Percentiles rank a stretch among this genome's conserved stretches.
These are phyloP conservation scores for Myrmecobius fasciatus DNA, from an alignment of 2,113 vertebrate species.

Conservation along the genomic window DNA sequence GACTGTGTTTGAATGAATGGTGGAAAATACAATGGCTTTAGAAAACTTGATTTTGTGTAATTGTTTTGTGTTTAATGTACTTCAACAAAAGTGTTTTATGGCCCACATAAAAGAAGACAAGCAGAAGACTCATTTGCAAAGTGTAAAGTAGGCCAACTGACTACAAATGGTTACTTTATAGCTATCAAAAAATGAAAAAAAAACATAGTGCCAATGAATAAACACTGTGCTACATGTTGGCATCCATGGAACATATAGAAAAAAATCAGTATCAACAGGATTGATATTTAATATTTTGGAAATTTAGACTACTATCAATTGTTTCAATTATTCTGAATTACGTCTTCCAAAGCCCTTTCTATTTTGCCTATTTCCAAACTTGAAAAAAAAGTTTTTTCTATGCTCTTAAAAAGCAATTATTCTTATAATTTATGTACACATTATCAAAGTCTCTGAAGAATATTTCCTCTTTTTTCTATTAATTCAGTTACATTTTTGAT, in stretches of 20 bases:
- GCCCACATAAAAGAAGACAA: background rate
- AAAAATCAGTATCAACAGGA: background rate
- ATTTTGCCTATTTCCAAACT: background rate
- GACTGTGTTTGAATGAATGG: background rate
- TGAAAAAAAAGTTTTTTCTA: background rate
- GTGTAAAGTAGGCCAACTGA: background rate
- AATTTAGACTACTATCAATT: too few species aligned
- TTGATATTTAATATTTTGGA: background rate
- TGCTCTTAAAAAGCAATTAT: background rate
- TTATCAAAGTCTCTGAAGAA: background rate
- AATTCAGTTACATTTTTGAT: conserved; percentile 33
- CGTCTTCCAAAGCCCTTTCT: background rate
- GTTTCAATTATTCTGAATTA: background rate
- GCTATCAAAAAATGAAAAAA: background rate
- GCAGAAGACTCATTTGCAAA: background rate
- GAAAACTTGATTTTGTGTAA: background rate
- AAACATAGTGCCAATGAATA: background rate
- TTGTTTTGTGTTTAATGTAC: background rate
- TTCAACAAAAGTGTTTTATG: background rate
- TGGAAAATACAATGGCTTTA: background rate
- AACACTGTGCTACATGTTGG: background rate
- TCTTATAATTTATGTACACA: conserved; percentile 25
- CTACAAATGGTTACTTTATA: background rate
- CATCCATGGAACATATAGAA: background rate
- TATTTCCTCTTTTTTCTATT: conserved; percentile 47